Evolutionary conservation across 1,140 invertebrate genomes (phyloP), one percentile per base, ranked within the genome.

Genomic region (Onthophagus taurus): DNA sequence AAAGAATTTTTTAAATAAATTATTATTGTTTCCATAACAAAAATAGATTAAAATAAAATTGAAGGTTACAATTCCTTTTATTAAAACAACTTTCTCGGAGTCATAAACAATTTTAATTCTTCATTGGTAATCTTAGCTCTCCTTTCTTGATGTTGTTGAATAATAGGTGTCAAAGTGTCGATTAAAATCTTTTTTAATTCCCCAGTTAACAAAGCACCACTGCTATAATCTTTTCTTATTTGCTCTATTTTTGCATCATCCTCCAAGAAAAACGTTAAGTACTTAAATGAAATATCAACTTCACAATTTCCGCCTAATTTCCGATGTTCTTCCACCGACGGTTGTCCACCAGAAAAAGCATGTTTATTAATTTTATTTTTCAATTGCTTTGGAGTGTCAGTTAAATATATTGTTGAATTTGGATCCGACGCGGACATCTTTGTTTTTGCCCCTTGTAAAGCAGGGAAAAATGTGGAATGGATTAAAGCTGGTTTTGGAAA

Each of bases 301-400:
- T 91, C 86, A 63, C 94, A 96, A 65, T 98, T 87, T 3, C 96
- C 97, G 23, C 97, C 95, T 31, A 83, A 67, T 61, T 81, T 69
- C 50, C 85, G 68, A 61, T 99, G 97, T 62, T 97, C 88, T 67
- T 99, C 95, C 0, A 96, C 69, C 1, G 92, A 96, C 9, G 81
- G 75, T 58, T 84, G 85, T 18, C 97, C 97, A 19, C 97, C 97
- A 39, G 93, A 97, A 70, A 98, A 99, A 17, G 96, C 97, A 68
- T 97, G 89, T 71, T 97, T 98, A 61, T 99, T 99, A 24, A 85
- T 80, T 76, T 97, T 99, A 63, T 87, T 95, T 66, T 97, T 98
- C 39, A 99, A 91, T 68, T 98, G 89, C 56, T 96, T 95, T 0
- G 92, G 69, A 0, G 91, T 95, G 59, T 99, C 96, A 20, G 83